Percentiles rank a stretch among this genome's conserved stretches.
phyloP scores from a whole-genome alignment of 2,113 vertebrate genomes.

The Microcebus lehilahytsara region DNA sequence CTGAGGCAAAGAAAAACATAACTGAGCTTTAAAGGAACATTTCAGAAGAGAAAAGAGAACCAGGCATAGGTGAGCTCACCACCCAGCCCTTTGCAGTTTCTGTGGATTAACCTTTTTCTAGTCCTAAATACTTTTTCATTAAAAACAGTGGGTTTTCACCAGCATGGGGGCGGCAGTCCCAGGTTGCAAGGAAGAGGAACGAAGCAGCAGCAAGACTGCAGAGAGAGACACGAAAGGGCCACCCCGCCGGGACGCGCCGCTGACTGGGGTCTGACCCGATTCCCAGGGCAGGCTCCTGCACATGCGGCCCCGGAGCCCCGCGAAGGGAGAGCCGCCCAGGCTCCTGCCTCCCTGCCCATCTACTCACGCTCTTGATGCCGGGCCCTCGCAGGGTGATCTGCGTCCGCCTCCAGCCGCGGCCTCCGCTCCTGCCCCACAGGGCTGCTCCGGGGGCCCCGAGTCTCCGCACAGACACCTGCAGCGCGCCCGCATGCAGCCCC shows the following conservation, averaged over 20 bases:
- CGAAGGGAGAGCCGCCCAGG: background rate
- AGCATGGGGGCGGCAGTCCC: background rate
- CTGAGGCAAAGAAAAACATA: background rate
- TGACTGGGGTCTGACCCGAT: background rate
- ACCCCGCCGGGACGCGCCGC: background rate
- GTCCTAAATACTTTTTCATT: background rate
- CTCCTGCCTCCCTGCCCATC: fast-evolving
- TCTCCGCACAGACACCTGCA: conserved; percentile 94
- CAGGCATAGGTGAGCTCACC: background rate
- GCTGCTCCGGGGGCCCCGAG: conserved; percentile 88
- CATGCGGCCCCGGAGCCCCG: background rate
- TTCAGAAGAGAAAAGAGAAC: background rate
- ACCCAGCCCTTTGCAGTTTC: background rate
- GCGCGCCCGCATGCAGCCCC: conserved; percentile 89
- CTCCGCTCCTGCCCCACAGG: conserved; percentile 92
- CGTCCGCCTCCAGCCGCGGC: conserved; percentile 93
- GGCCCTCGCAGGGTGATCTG: conserved; percentile 89
- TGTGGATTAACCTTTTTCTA: background rate
- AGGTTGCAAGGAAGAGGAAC: background rate
- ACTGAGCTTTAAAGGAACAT: background rate
- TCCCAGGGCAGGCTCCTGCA: background rate
- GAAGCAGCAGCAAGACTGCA: background rate
- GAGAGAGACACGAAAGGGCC: background rate
- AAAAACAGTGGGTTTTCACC: background rate
- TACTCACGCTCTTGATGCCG: conserved; percentile 93